A percentile compares a stretch with the other conserved stretches of the same genome.
phyloP scores from a whole-genome alignment of 2,888 invertebrate genomes.

The Scaptomyza flava region DNA sequence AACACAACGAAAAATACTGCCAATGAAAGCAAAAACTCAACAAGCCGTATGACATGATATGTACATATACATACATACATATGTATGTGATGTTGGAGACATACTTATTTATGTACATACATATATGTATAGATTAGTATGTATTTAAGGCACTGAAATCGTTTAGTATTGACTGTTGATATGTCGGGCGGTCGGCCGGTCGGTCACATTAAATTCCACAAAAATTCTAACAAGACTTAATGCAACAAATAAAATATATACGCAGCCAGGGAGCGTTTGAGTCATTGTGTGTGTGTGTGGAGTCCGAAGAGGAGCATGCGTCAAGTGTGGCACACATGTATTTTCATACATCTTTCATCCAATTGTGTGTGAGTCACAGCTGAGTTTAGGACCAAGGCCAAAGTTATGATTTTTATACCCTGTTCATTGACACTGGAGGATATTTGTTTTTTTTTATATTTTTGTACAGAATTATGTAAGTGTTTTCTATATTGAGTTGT shows the following conservation, averaged over 20 bases:
- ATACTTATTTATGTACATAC: too few species aligned
- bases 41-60: conserved; percentile 9
- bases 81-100: not conserved
- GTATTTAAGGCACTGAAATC: conserved; percentile 8
- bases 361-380: not conserved
- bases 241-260: conserved; percentile 14
- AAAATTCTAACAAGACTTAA: conserved; percentile 22
- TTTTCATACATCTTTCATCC: not conserved
- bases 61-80: not conserved
- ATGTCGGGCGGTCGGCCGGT: conserved; percentile 3
- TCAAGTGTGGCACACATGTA: conserved; percentile 7
- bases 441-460: too few species aligned
- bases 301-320: conserved; percentile 8
- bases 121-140: not conserved
- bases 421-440: too few species aligned
- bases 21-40: conserved; percentile 24
- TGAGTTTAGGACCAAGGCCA: not conserved
- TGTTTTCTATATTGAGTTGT: too few species aligned
- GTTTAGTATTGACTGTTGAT: conserved; percentile 44
- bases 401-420: not conserved
- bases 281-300: not conserved
- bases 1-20: conserved; percentile 5
- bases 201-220: conserved; percentile 12
- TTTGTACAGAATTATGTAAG: too few species aligned
- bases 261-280: not conserved